phyloP scores from a whole-genome alignment of 2,888 invertebrate species.

The Patella depressa region DNA sequence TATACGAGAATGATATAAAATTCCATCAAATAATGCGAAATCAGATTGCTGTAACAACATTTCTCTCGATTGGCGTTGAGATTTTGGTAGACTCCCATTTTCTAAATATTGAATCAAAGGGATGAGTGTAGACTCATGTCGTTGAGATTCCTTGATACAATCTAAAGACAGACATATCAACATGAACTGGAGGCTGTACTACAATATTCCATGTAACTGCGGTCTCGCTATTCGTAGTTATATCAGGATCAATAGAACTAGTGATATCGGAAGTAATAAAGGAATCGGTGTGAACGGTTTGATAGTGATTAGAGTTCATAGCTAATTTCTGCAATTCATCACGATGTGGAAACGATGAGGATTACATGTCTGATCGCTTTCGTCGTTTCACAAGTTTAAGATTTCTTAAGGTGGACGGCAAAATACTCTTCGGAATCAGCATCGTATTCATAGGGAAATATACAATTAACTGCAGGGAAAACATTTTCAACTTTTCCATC shows the following conservation, averaged over 20 bases:
- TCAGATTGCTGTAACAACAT: slow-evolving; percentile 29
- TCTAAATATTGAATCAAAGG: slow-evolving; percentile 15
- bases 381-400: neutral
- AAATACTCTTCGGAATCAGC: slow-evolving; percentile 1
- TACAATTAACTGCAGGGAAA: neutral
- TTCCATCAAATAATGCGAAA: slow-evolving; percentile 26
- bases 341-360: neutral
- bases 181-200: neutral
- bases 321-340: neutral
- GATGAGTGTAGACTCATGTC: slow-evolving; percentile 4
- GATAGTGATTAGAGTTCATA: neutral
- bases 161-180: neutral
- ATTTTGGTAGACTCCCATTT: slow-evolving; percentile 20
- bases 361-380: neutral
- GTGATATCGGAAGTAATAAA: neutral
- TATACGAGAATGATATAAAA: slow-evolving; percentile 30
- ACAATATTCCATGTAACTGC: neutral
- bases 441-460: neutral
- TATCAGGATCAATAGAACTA: neutral
- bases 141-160: slow-evolving; percentile 9
- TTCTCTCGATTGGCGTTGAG: slow-evolving; percentile 26
- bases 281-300: neutral
- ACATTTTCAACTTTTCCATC: slow-evolving; percentile 5
- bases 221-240: neutral
- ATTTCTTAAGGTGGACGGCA: neutral